Conservation (phyloP, 2,113 vertebrate genomes). For the Calidris pygmaea region DNA sequence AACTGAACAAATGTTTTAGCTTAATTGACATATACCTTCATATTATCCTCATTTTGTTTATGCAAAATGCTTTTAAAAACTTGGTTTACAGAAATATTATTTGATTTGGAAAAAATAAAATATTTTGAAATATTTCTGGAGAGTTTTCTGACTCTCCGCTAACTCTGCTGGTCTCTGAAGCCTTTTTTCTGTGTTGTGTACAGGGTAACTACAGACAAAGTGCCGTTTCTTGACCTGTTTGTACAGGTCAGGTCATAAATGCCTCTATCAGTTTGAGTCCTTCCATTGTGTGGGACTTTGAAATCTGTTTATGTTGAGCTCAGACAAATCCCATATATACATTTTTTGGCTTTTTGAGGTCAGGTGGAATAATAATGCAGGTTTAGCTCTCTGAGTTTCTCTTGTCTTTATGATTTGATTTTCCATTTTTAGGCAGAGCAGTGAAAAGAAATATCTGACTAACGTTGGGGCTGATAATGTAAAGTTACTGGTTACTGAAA, state of each 20-base stretch:
- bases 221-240: not conserved
- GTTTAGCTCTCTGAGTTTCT: not conserved
- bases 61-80: not conserved
- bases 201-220: not conserved
- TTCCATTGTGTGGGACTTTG: not conserved
- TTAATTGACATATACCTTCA: not conserved
- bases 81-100: not conserved
- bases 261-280: not conserved
- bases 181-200: not conserved
- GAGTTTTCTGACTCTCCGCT: not conserved
- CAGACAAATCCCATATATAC: not conserved
- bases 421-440: not conserved
- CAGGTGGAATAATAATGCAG: not conserved
- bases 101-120: not conserved
- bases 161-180: not conserved
- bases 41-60: not conserved
- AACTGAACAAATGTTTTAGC: not conserved
- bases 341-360: not conserved
- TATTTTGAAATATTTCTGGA: not conserved
- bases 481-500: not conserved
- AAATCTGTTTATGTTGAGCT: not conserved
- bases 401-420: not conserved
- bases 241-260: not conserved
- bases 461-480: not conserved
- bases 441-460: not conserved